These are phyloP conservation scores for Carterocephalus palaemon DNA, from an alignment of 2,888 invertebrate species.

Conservation along the genomic window DNA sequence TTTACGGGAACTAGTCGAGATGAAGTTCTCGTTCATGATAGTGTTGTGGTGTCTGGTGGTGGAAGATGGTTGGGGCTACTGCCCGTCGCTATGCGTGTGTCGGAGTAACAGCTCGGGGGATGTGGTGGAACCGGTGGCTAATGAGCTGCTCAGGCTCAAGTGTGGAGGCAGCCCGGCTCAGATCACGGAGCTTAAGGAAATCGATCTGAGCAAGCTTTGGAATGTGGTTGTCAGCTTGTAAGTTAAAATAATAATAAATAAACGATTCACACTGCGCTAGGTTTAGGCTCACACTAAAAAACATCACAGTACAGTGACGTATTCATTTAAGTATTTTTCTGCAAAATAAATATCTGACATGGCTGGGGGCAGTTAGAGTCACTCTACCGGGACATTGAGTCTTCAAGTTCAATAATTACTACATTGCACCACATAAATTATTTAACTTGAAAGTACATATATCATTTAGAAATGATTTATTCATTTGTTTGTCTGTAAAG, in stretches of 20 bases:
- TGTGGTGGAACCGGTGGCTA: constrained; percentile 73
- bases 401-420: too few relatives aligned
- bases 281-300: too few relatives aligned
- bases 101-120: constrained; percentile 78
- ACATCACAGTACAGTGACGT: too few relatives aligned
- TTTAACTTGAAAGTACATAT: too few relatives aligned
- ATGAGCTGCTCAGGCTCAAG: constrained; percentile 80
- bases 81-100: constrained; percentile 75
- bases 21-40: constrained; percentile 55
- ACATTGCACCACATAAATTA: too few relatives aligned
- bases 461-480: too few relatives aligned
- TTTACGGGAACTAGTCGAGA: constrained; percentile 32
- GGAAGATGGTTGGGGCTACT: constrained; percentile 49
- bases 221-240: constrained; percentile 82
- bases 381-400: too few relatives aligned
- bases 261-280: too few relatives aligned
- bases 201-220: constrained; percentile 80
- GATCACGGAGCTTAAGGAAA: constrained; percentile 80
- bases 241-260: constrained; percentile 49
- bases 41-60: constrained; percentile 47
- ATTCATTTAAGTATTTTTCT: too few relatives aligned
- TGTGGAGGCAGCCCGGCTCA: constrained; percentile 81
- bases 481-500: too few relatives aligned
- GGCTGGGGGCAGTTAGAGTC: too few relatives aligned
- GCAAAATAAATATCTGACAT: too few relatives aligned